Evolutionary conservation across 1,140 invertebrate genomes (phyloP).

Genomic region (Micrasema longulum): DNA sequence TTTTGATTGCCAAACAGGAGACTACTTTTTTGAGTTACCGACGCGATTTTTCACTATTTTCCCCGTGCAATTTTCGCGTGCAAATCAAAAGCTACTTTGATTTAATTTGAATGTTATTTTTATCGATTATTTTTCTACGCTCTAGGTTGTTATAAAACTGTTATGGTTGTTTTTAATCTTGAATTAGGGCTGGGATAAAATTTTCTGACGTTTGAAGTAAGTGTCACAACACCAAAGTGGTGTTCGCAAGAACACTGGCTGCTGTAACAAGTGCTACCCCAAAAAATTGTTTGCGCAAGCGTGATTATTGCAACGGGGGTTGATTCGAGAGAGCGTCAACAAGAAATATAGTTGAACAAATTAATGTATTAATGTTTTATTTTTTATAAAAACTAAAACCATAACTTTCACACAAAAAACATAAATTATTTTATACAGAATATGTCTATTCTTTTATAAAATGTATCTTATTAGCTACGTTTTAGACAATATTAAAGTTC

Average conservation of each 20-base stretch:
- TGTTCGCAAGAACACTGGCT: constrained; percentile 7
- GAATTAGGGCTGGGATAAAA: background rate
- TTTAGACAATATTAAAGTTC: no score
- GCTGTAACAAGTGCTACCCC: constrained; percentile 27
- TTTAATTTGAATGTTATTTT: background rate
- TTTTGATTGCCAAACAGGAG: background rate
- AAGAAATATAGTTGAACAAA: no score
- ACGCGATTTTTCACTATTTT: constrained; percentile 1
- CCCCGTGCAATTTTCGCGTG: background rate
- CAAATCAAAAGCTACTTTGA: no score
- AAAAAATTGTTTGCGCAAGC: constrained; percentile 17
- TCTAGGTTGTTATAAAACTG: background rate
- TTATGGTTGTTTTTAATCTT: background rate
- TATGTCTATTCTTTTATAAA: no score
- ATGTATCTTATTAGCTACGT: no score
- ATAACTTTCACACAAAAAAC: no score
- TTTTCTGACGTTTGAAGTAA: constrained; percentile 5
- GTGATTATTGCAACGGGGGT: background rate
- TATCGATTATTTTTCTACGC: background rate
- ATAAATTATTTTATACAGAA: no score
- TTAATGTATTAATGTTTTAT: no score
- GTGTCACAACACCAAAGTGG: constrained; percentile 21
- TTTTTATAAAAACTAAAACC: no score
- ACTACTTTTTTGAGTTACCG: constrained; percentile 16
- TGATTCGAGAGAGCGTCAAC: constrained; percentile 1